phyloP scores from a whole-genome alignment of 2,888 invertebrate genomes.

The Leptopilina drosophilae region DNA sequence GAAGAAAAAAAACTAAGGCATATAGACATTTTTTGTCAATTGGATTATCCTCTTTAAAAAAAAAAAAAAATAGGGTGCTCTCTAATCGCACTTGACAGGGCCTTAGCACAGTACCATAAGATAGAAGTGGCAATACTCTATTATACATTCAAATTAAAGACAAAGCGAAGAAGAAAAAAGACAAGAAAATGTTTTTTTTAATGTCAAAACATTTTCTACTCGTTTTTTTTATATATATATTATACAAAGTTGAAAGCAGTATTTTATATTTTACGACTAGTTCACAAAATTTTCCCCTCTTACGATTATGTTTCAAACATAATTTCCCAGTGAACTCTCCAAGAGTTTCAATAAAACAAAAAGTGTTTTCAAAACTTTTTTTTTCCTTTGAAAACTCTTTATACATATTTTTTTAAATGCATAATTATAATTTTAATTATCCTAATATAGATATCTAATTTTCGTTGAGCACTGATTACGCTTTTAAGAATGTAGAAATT shows the following conservation, averaged over 20 bases:
- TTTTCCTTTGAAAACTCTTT: slow-evolving; percentile 43
- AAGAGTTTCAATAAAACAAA: slow-evolving; percentile 16
- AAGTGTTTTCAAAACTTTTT: slow-evolving; percentile 52
- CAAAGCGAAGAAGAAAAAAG: slow-evolving; percentile 28
- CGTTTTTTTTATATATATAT: slow-evolving; percentile 50
- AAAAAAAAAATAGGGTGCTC: neutral
- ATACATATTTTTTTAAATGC: slow-evolving; percentile 49
- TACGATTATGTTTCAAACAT: slow-evolving; percentile 18
- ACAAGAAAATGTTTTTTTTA: slow-evolving; percentile 47
- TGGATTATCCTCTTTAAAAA: neutral
- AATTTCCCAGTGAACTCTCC: slow-evolving; percentile 35
- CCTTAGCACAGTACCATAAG: slow-evolving; percentile 60
- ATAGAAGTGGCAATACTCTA: slow-evolving; percentile 46
- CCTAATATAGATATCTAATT: slow-evolving; percentile 61
- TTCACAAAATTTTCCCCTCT: slow-evolving; percentile 59
- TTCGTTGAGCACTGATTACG: slow-evolving; percentile 67
- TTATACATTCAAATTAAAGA: slow-evolving; percentile 14
- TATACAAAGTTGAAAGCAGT: slow-evolving; percentile 67
- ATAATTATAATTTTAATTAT: slow-evolving; percentile 62
- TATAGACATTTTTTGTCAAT: neutral
- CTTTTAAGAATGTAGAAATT: slow-evolving; percentile 62
- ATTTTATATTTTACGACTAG: slow-evolving; percentile 70
- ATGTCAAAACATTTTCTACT: slow-evolving; percentile 58
- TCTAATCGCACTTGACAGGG: slow-evolving; percentile 49
- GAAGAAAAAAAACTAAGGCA: neutral